These are phyloP conservation scores for Manduca sexta DNA, from an alignment of 1,140 invertebrate genomes.

Conservation along the genomic window DNA sequence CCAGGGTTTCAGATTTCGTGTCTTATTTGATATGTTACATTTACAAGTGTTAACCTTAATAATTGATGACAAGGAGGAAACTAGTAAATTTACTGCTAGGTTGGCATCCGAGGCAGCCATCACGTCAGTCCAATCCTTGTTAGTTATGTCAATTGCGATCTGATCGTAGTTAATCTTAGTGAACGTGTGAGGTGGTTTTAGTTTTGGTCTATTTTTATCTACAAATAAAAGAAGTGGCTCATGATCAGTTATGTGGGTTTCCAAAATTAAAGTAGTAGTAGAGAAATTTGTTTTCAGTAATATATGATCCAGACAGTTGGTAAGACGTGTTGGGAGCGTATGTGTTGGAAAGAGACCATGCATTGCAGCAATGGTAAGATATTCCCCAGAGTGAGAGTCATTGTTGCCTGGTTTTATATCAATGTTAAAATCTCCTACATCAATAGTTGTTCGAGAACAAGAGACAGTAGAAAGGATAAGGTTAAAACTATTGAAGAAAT, in stretches of 20 bases:
- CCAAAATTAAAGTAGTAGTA: not conserved
- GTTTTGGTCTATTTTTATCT: not conserved
- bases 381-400: not conserved
- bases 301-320: not conserved
- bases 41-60: not conserved
- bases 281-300: not conserved
- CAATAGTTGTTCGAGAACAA: not conserved
- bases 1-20: not conserved
- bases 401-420: not conserved
- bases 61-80: not conserved
- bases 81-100: not conserved
- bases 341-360: not conserved
- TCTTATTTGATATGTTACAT: not conserved
- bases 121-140: not conserved
- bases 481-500: not conserved
- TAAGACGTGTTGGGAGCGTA: not conserved
- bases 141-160: not conserved
- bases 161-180: not conserved
- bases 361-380: not conserved
- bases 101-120: not conserved
- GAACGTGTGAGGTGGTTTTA: not conserved
- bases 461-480: not conserved
- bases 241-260: constrained; percentile 1
- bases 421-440: not conserved
- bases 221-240: not conserved